Evolutionary conservation across 2,888 invertebrate genomes (phyloP).

Genomic region (Cheilosia vernalis): DNA sequence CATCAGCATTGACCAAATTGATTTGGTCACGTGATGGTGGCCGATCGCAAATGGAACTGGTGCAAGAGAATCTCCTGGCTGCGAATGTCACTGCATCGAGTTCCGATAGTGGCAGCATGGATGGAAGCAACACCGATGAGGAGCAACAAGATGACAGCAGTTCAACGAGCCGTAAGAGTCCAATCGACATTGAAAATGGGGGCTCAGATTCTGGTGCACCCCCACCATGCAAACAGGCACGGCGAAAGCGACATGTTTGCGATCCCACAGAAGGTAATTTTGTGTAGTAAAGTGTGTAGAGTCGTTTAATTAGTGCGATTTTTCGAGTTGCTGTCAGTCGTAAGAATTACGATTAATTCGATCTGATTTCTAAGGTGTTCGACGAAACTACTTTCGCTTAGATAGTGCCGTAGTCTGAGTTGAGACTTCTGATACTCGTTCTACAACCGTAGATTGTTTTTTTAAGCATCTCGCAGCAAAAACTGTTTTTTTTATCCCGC

Average conservation of each 20-base stretch:
- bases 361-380: background rate
- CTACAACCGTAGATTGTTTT: too few relatives aligned
- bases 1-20: conserved; percentile 94
- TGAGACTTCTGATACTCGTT: too few relatives aligned
- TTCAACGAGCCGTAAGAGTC: conserved; percentile 84
- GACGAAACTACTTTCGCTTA: too few relatives aligned
- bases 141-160: conserved; percentile 87
- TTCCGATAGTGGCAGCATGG: conserved; percentile 91
- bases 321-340: background rate
- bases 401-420: too few relatives aligned
- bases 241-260: conserved; percentile 81
- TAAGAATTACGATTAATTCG: background rate
- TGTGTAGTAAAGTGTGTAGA: conserved; percentile 41
- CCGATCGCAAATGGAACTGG: conserved; percentile 83
- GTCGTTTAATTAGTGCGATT: background rate
- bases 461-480: too few relatives aligned
- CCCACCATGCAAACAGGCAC: conserved; percentile 85
- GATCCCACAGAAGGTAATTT: conserved; percentile 79
- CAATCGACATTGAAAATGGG: conserved; percentile 83
- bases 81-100: conserved; percentile 85
- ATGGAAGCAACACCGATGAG: conserved; percentile 91
- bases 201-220: conserved; percentile 84
- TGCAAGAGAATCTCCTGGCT: conserved; percentile 83
- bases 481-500: too few relatives aligned
- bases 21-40: conserved; percentile 91